A percentile compares a stretch with the other conserved stretches of the same genome.
Evolutionary conservation across 2,888 invertebrate species (phyloP).

Genomic region (Diloba caeruleocephala): DNA sequence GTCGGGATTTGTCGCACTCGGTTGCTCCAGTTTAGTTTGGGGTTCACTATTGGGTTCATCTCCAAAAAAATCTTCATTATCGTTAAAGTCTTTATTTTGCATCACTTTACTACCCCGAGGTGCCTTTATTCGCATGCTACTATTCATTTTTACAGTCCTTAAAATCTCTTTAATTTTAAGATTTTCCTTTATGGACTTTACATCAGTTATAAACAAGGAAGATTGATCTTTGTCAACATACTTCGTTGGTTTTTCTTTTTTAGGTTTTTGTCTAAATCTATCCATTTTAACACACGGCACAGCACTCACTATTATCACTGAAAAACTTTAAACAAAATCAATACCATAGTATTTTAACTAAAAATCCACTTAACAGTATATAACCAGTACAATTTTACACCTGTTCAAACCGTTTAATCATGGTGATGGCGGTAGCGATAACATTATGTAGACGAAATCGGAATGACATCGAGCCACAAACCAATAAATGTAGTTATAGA

Average conservation of each 20-base stretch:
- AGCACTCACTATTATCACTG: conserved; percentile 29
- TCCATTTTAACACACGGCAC: conserved; percentile 68
- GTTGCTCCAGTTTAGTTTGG: conserved; percentile 45
- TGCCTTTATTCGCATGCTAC: conserved; percentile 79
- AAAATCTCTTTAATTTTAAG: conserved; percentile 82
- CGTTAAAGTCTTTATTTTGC: conserved; percentile 76
- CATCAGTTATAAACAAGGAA: conserved; percentile 69
- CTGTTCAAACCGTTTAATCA: conserved; percentile 78
- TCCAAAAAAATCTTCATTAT: conserved; percentile 71
- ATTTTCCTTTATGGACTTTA: conserved; percentile 80
- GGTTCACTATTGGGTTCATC: conserved; percentile 41
- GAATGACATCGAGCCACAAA: conserved; percentile 55
- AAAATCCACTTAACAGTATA: conserved; percentile 65
- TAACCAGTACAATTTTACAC: conserved; percentile 69
- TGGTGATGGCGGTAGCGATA: conserved; percentile 73
- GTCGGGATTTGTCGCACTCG: conserved; percentile 72
- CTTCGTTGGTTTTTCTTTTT: conserved; percentile 72
- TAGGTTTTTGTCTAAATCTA: conserved; percentile 72
- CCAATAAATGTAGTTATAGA: conserved; percentile 46
- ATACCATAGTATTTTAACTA: conserved; percentile 51
- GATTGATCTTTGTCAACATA: conserved; percentile 69
- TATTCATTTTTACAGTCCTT: conserved; percentile 82
- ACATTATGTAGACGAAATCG: conserved; percentile 68
- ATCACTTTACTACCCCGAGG: conserved; percentile 79
- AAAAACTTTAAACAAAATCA: conserved; percentile 41